Evolutionary conservation across 1,140 invertebrate species (phyloP).

Genomic region (Linepithema humile): DNA sequence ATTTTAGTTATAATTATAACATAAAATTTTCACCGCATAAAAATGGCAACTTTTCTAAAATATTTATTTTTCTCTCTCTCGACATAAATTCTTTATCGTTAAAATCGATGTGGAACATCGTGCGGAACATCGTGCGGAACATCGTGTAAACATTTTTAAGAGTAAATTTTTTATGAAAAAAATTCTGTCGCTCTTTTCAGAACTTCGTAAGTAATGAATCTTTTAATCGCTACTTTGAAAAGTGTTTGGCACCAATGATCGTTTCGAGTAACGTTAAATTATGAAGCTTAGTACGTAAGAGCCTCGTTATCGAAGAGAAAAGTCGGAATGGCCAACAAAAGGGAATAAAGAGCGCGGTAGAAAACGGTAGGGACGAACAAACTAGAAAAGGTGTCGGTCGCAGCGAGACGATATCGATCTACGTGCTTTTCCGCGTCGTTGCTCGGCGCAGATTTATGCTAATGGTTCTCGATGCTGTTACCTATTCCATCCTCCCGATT

Average conservation of each 20-base stretch:
- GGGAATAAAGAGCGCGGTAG: not conserved
- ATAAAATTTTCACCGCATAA: not conserved
- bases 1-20: not conserved
- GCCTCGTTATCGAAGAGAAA: not conserved
- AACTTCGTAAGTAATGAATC: not conserved
- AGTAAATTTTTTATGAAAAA: not conserved
- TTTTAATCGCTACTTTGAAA: not conserved
- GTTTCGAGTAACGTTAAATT: not conserved
- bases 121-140: no score
- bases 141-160: not conserved
- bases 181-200: not conserved
- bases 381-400: slow-evolving; percentile 50
- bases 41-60: not conserved
- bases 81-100: not conserved
- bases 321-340: not conserved
- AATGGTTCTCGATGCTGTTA: slow-evolving; percentile 63
- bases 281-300: not conserved
- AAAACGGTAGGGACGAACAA: not conserved
- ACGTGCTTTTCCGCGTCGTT: slow-evolving; percentile 27
- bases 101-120: not conserved
- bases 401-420: slow-evolving; percentile 66
- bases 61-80: not conserved
- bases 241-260: slow-evolving; percentile 5
- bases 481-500: not conserved
- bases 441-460: slow-evolving; percentile 66